Evolutionary conservation across 2,888 invertebrate species (phyloP).

Genomic region (Enchytraeus crypticus): DNA sequence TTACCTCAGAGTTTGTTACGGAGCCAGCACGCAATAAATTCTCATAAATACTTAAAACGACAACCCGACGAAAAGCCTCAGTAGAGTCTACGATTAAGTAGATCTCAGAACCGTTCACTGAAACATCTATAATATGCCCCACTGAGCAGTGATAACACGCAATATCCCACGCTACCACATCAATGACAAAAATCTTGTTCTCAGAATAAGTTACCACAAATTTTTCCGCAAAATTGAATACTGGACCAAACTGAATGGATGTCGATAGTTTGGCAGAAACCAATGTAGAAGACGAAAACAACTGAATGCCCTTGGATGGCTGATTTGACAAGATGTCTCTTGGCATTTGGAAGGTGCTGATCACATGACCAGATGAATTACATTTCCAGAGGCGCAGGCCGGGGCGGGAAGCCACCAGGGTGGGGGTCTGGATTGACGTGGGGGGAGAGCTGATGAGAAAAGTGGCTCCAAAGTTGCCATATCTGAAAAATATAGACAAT

Average conservation of each 20-base stretch:
- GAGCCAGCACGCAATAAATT: too few relatives aligned
- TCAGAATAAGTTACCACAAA: slow-evolving; percentile 68
- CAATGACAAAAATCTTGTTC: slow-evolving; percentile 64
- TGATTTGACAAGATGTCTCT: too few relatives aligned
- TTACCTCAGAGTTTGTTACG: too few relatives aligned
- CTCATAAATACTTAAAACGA: too few relatives aligned
- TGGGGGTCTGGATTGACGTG: slow-evolving; percentile 49
- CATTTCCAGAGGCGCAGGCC: slow-evolving; percentile 78
- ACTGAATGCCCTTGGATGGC: too few relatives aligned
- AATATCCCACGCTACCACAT: slow-evolving; percentile 62
- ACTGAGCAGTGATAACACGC: slow-evolving; percentile 60
- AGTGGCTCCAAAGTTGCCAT: slow-evolving; percentile 60
- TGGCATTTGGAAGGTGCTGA: slow-evolving; percentile 59
- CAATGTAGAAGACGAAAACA: too few relatives aligned
- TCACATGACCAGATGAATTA: slow-evolving; percentile 65
- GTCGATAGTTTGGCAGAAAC: too few relatives aligned
- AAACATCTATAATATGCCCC: slow-evolving; percentile 44
- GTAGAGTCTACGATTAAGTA: slow-evolving; percentile 38
- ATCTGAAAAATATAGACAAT: slow-evolving; percentile 42
- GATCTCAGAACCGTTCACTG: slow-evolving; percentile 52
- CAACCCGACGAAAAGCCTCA: too few relatives aligned
- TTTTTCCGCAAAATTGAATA: slow-evolving; percentile 50
- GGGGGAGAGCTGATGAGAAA: slow-evolving; percentile 55
- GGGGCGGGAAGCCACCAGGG: slow-evolving; percentile 70
- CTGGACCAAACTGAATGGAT: slow-evolving; percentile 20